Percentiles rank a stretch among this genome's conserved stretches.
phyloP scores from a whole-genome alignment of 2,888 invertebrate genomes.

The Clanis bilineata region DNA sequence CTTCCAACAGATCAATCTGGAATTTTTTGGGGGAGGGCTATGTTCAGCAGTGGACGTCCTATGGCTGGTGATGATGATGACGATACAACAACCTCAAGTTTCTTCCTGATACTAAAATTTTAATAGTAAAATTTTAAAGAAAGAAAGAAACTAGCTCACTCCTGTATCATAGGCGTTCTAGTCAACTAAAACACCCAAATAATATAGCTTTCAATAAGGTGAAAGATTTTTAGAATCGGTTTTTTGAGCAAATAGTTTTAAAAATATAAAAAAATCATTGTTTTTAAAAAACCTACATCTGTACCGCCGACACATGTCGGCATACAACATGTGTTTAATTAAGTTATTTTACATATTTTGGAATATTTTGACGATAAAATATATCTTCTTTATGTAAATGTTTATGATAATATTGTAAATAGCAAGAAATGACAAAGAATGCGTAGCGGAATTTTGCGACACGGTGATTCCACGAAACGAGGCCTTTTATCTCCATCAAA shows the following conservation, averaged over 20 bases:
- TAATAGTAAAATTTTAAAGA: too few species aligned
- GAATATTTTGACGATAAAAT: background rate
- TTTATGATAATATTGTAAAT: background rate
- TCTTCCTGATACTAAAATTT: too few species aligned
- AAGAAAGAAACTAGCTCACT: too few species aligned
- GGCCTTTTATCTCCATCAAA: background rate
- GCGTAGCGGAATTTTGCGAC: background rate
- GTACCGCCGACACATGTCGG: background rate
- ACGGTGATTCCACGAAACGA: background rate
- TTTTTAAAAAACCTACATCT: background rate
- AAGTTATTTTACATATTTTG: slow-evolving; percentile 6
- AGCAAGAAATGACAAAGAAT: background rate
- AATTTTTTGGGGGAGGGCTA: too few species aligned
- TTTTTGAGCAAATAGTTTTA: background rate
- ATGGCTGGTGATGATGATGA: too few species aligned
- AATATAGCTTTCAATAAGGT: too few species aligned
- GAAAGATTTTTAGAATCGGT: too few species aligned
- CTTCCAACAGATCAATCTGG: too few species aligned
- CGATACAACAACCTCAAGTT: too few species aligned
- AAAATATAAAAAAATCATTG: background rate
- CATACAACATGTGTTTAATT: background rate
- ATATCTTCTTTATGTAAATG: background rate
- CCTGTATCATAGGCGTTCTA: too few species aligned
- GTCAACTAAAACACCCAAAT: too few species aligned
- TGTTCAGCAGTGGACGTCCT: too few species aligned